These are phyloP conservation scores for Cynaeus angustus DNA, from an alignment of 2,888 invertebrate species.

Conservation along the genomic window DNA sequence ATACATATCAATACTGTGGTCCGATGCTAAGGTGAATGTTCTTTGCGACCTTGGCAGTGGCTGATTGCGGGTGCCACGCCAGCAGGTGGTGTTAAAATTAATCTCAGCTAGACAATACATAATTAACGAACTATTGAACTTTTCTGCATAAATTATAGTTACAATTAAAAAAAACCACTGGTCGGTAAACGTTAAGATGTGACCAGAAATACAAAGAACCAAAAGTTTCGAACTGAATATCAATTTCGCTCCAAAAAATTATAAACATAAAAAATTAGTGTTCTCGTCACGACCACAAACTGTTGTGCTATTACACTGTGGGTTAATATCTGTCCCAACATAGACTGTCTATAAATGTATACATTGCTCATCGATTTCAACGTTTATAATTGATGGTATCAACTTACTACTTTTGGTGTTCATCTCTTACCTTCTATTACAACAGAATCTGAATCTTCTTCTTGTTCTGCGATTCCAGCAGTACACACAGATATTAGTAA, in stretches of 20 bases:
- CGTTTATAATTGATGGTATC: conserved; percentile 16
- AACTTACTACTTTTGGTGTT: background rate
- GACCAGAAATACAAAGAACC: background rate
- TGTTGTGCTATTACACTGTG: background rate
- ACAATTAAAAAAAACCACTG: conserved; percentile 5
- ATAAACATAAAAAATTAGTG: background rate
- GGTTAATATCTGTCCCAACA: background rate
- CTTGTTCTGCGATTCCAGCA: conserved; percentile 48
- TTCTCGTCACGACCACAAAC: background rate
- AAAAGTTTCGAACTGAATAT: background rate
- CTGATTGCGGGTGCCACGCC: conserved; percentile 53
- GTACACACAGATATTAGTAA: conserved; percentile 52
- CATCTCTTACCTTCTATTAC: conserved; percentile 62
- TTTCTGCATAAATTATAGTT: background rate
- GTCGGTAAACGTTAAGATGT: background rate
- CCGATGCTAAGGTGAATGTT: conserved; percentile 66
- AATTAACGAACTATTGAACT: conserved; percentile 3
- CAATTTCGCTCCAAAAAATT: background rate
- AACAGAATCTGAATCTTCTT: conserved; percentile 58
- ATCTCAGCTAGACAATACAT: conserved; percentile 33
- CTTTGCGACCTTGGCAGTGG: conserved; percentile 69
- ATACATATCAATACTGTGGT: conserved; percentile 59
- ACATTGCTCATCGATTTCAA: conserved; percentile 2
- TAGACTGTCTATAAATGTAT: background rate
- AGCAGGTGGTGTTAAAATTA: conserved; percentile 49